Base-by-base conservation (phyloP, 2,113 vertebrate species). In the Nannobrachium achirus region DNA sequence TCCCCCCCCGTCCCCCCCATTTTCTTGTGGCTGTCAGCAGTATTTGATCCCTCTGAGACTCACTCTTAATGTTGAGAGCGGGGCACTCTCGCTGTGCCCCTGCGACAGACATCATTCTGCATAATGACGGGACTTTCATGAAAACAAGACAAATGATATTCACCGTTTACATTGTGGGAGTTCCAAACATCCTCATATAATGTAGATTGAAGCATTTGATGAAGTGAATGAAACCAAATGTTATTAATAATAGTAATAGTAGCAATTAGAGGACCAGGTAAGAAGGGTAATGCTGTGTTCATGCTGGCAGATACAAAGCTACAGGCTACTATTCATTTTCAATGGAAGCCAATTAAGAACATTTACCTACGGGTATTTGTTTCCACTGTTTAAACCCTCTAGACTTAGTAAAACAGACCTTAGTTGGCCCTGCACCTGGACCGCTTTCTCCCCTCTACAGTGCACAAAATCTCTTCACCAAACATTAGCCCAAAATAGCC, bases 41-140 rank as follows among this genome's bases (percentile, higher is more conserved):
- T 71, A 78, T 72, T 83, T 69, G 66, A 86, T 70, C 75, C 85
- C 77, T 80, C 66, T 2, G 80, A 86, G 83, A 84, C 72, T 76
- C 61, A 67, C 74, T 83, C 81, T 81, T 86, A 75, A 85, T 82
- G 66, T 84, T 52, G 19, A 87, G 73, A 85, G 82, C 80, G 69
- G 58, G 49, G 56, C 60, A 81, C 85, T 78, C 66, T 84, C 70
- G 79, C 65, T 67, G 51, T 56, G 71, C 67, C 65, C 75, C 75
- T 63, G 76, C 81, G 73, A 83, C 84, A 79, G 76, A 75, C 66
- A 14, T 71, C 78, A 86, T 84, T 87, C 78, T 73, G 60, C 50
- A 79, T 80, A 84, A 89, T 79, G 67, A 88, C n/a, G 75, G 2
- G 1, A 65, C 80, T 79, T 75, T 85, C 38, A 55, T 63, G 55